A percentile compares a stretch with the other conserved stretches of the same genome.
phyloP scores from a whole-genome alignment of 2,888 invertebrate genomes.

The Drosophila histrio region DNA sequence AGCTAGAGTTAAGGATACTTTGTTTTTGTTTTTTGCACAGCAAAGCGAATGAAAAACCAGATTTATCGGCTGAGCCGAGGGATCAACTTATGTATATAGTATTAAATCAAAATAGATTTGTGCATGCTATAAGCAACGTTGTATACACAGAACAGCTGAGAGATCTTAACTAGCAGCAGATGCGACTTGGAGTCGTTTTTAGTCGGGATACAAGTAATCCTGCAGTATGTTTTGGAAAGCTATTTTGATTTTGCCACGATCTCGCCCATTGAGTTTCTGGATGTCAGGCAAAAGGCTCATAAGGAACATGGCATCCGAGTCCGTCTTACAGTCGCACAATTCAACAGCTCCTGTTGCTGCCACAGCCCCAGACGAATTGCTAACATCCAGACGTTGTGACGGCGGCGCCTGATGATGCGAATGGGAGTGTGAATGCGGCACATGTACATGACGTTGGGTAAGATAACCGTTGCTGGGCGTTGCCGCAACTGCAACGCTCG shows the following conservation, averaged over 20 bases:
- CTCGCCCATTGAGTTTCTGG: constrained; percentile 82
- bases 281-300: constrained; percentile 83
- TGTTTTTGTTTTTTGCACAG: constrained; percentile 62
- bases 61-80: constrained; percentile 49
- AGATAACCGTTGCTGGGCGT: constrained; percentile 36
- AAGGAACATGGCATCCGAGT: constrained; percentile 84
- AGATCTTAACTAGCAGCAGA: constrained; percentile 55
- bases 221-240: constrained; percentile 83
- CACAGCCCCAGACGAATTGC: constrained; percentile 34
- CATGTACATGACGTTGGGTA: constrained; percentile 55
- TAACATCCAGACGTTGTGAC: constrained; percentile 55
- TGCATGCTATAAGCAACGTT: constrained; percentile 54
- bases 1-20: constrained; percentile 51
- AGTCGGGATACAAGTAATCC: constrained; percentile 83
- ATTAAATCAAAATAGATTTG: constrained; percentile 14
- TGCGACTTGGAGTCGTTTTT: constrained; percentile 55
- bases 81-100: constrained; percentile 17
- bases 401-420: constrained; percentile 49
- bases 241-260: constrained; percentile 83
- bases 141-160: constrained; percentile 61
- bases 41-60: constrained; percentile 36
- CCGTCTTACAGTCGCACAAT: constrained; percentile 83
- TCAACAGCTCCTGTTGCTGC: constrained; percentile 53
- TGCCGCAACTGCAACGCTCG: constrained; percentile 25
- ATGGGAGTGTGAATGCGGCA: constrained; percentile 38